Evolutionary conservation across 2,113 vertebrate genomes (phyloP), one percentile per base, ranked within the genome.

Genomic region (Amphiprion percula): DNA sequence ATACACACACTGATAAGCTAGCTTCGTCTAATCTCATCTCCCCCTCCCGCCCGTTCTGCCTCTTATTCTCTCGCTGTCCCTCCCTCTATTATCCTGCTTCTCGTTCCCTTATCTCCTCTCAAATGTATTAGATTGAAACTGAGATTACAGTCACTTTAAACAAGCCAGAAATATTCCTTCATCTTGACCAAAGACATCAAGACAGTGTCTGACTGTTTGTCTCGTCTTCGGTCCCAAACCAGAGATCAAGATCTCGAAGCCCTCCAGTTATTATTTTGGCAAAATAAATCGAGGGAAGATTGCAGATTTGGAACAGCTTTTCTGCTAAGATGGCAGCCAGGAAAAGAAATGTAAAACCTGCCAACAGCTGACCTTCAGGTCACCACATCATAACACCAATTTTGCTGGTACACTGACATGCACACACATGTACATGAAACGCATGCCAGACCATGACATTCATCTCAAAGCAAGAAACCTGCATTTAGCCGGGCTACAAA

Each of bases 1-100:
- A 80, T 54, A 50, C 78, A 72, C 47, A 61, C 47, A 21, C 50
- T 79, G 82, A 87, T 89, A 79, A 87, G 62, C 24, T 53, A 67
- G 53, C 64, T 74, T 71, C 26, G 1, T 80, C 62, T 85, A 76
- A 91, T 86, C 82, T 82, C 62, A 72, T 84, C 83, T 79, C 61
- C 64, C 14, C 24, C 53, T 19, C 53, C 54, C 24, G 47, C 77
- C 50, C 24, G 56, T 39, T n/a, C 59, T 49, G 41, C 19, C 15
- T 50, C 55, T 30, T 41, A 24, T 33, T 47, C 33, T 52, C 61
- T 17, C 26, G 62, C 71, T 33, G 11, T 49, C 47, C 39, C 50
- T 59, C 67, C 6, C 19, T 60, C 33, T 30, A 3, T 52, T 46
- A 44, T 41, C 52, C 67, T 11, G 10, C 33, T 52, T 24, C 28